These are phyloP conservation scores for Anguilla megastoma DNA, from an alignment of 2,797 vertebrate species.

Conservation along the genomic window DNA sequence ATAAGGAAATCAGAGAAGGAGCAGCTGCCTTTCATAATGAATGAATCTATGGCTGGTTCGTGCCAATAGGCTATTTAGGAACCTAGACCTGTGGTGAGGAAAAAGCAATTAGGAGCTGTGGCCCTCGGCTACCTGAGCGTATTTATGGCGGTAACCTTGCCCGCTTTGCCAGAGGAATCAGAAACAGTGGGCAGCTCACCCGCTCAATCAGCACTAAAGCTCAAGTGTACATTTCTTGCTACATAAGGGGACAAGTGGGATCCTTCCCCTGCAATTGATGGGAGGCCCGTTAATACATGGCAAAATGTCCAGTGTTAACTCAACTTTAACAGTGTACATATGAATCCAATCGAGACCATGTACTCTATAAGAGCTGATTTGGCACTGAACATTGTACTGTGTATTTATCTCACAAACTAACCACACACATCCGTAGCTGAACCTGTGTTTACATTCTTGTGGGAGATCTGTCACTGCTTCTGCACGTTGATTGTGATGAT, in stretches of 20 bases:
- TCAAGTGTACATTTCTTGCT: background rate
- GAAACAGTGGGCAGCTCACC: background rate
- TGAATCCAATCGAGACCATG: background rate
- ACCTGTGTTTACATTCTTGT: background rate
- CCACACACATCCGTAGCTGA: background rate
- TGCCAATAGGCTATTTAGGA: background rate
- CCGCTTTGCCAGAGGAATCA: background rate
- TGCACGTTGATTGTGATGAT: background rate
- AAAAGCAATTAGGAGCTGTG: background rate
- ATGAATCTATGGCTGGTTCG: background rate
- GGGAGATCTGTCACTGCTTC: background rate
- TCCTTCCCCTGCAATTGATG: background rate
- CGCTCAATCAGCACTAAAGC: background rate
- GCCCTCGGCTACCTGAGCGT: background rate
- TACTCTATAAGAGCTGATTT: background rate
- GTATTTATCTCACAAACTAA: background rate
- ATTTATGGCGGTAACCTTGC: background rate
- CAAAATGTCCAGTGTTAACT: no score
- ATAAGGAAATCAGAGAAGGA: background rate
- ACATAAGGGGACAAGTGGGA: background rate
- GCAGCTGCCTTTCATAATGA: conserved; percentile 1
- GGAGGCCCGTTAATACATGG: background rate
- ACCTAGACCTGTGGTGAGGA: background rate
- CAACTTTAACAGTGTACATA: background rate
- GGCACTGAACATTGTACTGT: background rate